Evolutionary conservation across 2,797 vertebrate species (phyloP).

Genomic region (Syndactyla subalaris): DNA sequence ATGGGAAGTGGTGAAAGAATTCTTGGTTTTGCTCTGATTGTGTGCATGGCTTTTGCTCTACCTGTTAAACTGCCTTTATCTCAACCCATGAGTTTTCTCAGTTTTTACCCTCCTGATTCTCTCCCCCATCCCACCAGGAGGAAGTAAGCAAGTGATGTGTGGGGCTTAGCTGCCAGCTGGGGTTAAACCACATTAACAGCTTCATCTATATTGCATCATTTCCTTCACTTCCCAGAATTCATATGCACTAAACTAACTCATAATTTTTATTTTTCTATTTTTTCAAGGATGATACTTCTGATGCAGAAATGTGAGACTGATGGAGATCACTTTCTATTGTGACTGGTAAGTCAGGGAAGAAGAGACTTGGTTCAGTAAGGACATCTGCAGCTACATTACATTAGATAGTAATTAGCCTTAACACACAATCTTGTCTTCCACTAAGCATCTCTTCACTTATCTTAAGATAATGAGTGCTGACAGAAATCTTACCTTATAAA

Average conservation of each 20-base stretch:
- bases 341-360: background rate
- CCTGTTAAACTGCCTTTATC: background rate
- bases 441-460: constrained; percentile 61
- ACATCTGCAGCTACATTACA: constrained; percentile 13
- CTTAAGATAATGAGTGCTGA: constrained; percentile 68
- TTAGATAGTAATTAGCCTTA: constrained; percentile 63
- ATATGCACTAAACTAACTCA: background rate
- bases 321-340: background rate
- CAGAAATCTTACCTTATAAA: constrained; percentile 70
- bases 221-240: background rate
- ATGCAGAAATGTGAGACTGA: background rate
- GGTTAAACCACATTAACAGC: background rate
- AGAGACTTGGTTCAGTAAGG: background rate
- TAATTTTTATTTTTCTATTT: background rate
- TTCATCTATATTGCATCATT: background rate
- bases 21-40: background rate
- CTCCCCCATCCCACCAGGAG: background rate
- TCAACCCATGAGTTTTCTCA: background rate
- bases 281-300: background rate
- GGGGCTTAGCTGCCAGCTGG: background rate
- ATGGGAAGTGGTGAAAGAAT: background rate
- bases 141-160: background rate
- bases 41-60: background rate
- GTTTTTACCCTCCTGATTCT: background rate
- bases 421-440: constrained; percentile 48